Base-by-base conservation (phyloP, 1,140 invertebrate genomes). In the Bombus impatiens region DNA sequence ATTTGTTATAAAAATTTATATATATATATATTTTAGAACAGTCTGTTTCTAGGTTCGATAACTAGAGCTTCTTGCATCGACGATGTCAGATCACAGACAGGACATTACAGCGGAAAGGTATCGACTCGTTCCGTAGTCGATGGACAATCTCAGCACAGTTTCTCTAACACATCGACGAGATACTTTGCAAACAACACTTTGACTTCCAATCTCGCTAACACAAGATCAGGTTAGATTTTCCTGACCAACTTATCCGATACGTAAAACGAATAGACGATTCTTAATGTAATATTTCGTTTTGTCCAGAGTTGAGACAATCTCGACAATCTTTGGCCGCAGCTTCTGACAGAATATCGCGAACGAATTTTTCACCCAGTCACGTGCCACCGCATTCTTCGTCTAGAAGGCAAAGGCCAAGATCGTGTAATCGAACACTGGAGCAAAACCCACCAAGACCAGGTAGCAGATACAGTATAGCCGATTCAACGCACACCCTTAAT, bases 101-200 rank as follows among this genome's bases (percentile, higher is more conserved):
- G 95, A 81, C 95, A 96, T 87, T 95, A 95, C 76, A 94, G 94
- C 65, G 93, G 93, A 71, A 96, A 96, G 89, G 89, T 92, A 85
- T 91, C 92, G 8, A 93, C 93, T 44, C 93, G 96, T 86, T 98
- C 97, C 65, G 96, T 98, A 81, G 97, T 97, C 59, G 98, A 98
- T 93, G 97, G 98, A 77, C 98, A 98, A 93, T 98, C 97, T 42
- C 97, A 98, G 92, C 97, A 98, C 90, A 98, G 97, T 91, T 98
- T 98, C 92, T 97, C 97, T 35, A 97, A 97, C 88, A 97, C 98
- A 90, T 98, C 97, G 42, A 97, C 96, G 82, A 95, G 97, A 83
- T 98, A 98, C 93, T 96, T 98, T 91, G 95, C 96, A 77, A 96
- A 96, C 44, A 96, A 96, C 74, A 96, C 96, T 81, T 97, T 98